A percentile compares a stretch with the other conserved stretches of the same genome.
Conservation (phyloP, 2,113 vertebrate genomes). For the Strix aluco region DNA sequence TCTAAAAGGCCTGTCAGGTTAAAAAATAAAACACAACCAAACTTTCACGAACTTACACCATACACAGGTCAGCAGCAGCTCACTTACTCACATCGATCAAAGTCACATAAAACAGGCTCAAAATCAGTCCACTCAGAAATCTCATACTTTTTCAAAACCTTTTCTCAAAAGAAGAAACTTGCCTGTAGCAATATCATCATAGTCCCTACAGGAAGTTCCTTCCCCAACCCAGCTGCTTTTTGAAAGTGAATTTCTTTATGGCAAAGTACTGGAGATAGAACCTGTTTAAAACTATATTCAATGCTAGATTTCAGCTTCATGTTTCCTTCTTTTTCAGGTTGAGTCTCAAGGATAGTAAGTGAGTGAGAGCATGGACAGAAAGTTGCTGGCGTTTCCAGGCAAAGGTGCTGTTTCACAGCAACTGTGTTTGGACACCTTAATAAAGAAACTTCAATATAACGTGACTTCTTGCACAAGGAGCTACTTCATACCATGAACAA, state of each 20-base stretch:
- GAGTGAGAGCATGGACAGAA: neutral
- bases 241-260: neutral
- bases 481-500: neutral
- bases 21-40: neutral
- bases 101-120: neutral
- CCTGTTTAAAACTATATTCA: neutral
- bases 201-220: neutral
- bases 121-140: neutral
- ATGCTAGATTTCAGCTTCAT: neutral
- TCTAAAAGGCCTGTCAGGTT: neutral
- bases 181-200: neutral
- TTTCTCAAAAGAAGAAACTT: neutral
- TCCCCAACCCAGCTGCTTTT: neutral
- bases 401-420: neutral
- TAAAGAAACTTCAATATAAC: neutral
- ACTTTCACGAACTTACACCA: neutral
- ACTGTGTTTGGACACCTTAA: neutral
- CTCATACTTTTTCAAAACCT: neutral
- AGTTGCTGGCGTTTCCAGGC: neutral
- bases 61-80: neutral
- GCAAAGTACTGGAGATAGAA: neutral
- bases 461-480: neutral
- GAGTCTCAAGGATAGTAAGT: neutral
- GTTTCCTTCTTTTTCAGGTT: neutral
- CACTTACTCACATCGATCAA: neutral